Conservation (phyloP, 2,888 invertebrate genomes). For the Drosophila conformis region DNA sequence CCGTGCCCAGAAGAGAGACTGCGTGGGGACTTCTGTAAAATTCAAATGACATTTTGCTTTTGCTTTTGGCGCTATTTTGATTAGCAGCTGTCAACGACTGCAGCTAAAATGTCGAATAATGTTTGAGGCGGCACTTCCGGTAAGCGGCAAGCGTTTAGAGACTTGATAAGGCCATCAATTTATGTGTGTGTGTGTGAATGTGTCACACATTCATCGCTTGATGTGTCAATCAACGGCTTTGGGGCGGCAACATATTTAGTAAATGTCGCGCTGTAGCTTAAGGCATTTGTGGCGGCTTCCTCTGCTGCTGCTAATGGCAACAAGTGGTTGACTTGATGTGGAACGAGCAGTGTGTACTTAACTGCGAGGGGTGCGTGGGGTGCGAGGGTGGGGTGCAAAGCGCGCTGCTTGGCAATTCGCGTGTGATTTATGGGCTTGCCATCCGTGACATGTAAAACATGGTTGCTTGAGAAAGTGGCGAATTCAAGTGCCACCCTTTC, state of each 20-base stretch:
- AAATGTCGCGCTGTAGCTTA: slow-evolving; percentile 40
- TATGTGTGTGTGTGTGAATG: slow-evolving; percentile 13
- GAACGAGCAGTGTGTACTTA: background rate
- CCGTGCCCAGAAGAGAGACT: slow-evolving; percentile 46
- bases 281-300: slow-evolving; percentile 37
- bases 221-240: slow-evolving; percentile 64
- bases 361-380: background rate
- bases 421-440: slow-evolving; percentile 63
- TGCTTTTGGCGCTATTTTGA: slow-evolving; percentile 58
- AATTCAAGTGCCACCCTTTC: slow-evolving; percentile 8
- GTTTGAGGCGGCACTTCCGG: slow-evolving; percentile 65
- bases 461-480: slow-evolving; percentile 30
- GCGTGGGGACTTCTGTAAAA: slow-evolving; percentile 29
- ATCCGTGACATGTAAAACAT: slow-evolving; percentile 42
- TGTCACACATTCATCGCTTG: slow-evolving; percentile 37
- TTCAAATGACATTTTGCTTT: slow-evolving; percentile 24
- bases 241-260: slow-evolving; percentile 42
- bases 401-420: slow-evolving; percentile 37
- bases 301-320: slow-evolving; percentile 49
- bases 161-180: slow-evolving; percentile 43
- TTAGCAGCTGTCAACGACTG: slow-evolving; percentile 65
- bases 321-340: slow-evolving; percentile 56
- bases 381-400: slow-evolving; percentile 16
- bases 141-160: slow-evolving; percentile 11
- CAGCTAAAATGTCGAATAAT: slow-evolving; percentile 40